These are phyloP conservation scores for Etheostoma spectabile DNA, from an alignment of 2,113 vertebrate species.

Conservation along the genomic window DNA sequence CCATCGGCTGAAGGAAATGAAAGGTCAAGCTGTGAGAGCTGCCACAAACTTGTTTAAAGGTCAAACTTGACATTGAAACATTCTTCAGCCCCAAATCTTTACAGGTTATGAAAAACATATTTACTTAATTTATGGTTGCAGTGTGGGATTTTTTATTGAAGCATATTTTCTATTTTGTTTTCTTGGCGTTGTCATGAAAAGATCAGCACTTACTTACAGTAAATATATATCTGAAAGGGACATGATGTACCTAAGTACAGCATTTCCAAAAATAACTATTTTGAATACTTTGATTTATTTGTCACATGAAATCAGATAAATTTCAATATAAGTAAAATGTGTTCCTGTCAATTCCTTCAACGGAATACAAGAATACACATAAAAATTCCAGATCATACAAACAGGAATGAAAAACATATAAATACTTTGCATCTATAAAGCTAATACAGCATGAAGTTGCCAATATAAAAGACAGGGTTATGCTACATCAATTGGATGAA, in stretches of 20 bases:
- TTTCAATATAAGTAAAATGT: too few relatives aligned
- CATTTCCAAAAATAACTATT: too few relatives aligned
- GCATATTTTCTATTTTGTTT: constrained; percentile 2
- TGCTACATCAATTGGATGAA: not conserved
- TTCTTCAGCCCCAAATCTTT: constrained; percentile 16
- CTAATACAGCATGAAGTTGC: not conserved
- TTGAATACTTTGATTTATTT: too few relatives aligned
- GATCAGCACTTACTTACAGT: too few relatives aligned
- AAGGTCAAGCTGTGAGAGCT: constrained; percentile 57
- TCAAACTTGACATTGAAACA: constrained; percentile 29
- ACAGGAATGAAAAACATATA: not conserved
- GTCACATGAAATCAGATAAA: too few relatives aligned
- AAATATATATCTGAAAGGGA: too few relatives aligned
- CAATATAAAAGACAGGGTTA: not conserved
- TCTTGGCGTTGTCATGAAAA: not conserved
- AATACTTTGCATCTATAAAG: not conserved
- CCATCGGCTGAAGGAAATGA: constrained; percentile 18
- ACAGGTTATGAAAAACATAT: constrained; percentile 5
- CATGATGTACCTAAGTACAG: too few relatives aligned
- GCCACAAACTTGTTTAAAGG: constrained; percentile 60
- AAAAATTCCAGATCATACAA: too few relatives aligned
- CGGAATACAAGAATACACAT: too few relatives aligned
- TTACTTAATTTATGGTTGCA: constrained; percentile 1
- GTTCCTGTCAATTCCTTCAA: too few relatives aligned
- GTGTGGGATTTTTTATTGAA: not conserved